Base-by-base conservation (phyloP, 2,888 invertebrate species). In the Acanthopleura granulata region DNA sequence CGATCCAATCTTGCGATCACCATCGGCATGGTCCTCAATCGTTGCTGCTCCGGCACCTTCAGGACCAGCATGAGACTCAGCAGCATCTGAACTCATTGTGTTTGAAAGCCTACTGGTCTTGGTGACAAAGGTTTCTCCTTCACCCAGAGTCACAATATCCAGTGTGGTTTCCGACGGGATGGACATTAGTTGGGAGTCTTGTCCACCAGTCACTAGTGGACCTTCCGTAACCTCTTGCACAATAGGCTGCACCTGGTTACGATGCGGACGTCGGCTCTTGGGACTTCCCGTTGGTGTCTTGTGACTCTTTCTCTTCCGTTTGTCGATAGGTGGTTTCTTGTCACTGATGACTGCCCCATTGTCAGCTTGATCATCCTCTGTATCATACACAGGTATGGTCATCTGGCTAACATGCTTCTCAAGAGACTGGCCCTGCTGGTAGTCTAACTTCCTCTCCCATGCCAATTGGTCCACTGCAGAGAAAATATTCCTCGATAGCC, bases 361-460 rank as follows among this genome's bases (percentile, higher is more conserved):
- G 22, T 57, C 57, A 6, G 57, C 57, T 40, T 6, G 40, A 18
- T 18, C 22, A 6, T 27, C 29, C 15, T 18, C 25, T 16, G 22
- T 66, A 27, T 27, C 66, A 27, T 16, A 16, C 25, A 66, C 66
- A 6, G 22, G 66, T 15, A 66, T 22, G 66, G 29, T 16, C 22
- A 66, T 22, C 16, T 66, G 66, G 25, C 66, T 66, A 27, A 66
- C 66, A 14, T 27, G 66, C 14, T 27, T 66, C 66, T 66, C 27
- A 3, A 66, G 25, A 25, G 27, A 27, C 29, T 66, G 66, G 25
- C 66, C 66, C 25, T 66, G 22, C 18, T 16, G 27, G 29, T 66
- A 66, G 77, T 90, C 93, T 76, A 94, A 91, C 87, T 96, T 95
- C 82, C 94, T 94, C 15, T 95, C 94, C 90, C 95, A 95, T 0